phyloP scores from a whole-genome alignment of 2,888 invertebrate genomes.

The Agrochola lychnidis region DNA sequence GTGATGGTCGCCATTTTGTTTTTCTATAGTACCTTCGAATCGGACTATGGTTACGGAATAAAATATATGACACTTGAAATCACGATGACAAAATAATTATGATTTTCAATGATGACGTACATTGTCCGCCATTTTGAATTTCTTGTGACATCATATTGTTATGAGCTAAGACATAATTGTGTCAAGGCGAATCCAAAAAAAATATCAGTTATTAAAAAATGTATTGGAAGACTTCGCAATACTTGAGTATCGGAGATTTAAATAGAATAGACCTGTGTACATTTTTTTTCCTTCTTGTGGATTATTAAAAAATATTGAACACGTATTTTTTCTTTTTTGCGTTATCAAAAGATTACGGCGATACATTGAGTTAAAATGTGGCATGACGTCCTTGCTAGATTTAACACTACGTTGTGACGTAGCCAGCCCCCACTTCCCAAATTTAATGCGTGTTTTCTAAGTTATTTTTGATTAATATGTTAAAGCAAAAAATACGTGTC shows the following conservation, averaged over 20 bases:
- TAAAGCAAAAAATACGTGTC: no score
- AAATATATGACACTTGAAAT: neutral
- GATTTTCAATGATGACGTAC: neutral
- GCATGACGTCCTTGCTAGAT: no score
- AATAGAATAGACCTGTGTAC: neutral
- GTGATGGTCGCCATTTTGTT: conserved; percentile 13
- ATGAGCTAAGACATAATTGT: neutral
- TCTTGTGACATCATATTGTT: neutral
- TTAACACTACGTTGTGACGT: no score
- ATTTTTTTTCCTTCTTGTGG: no score
- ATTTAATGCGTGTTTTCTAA: no score
- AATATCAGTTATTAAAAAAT: neutral
- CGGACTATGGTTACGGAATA: neutral
- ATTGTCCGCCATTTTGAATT: conserved; percentile 7
- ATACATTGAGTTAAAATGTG: no score
- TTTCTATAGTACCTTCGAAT: neutral
- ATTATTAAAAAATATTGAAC: no score
- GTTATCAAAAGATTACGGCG: no score
- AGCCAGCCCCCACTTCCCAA: no score
- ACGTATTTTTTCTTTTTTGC: no score
- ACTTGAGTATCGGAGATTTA: neutral
- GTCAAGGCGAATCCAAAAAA: neutral
- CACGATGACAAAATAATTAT: neutral
- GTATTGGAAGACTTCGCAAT: neutral
- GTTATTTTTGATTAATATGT: no score